These are phyloP conservation scores for Penaeus vannamei DNA, from an alignment of 1,140 invertebrate species.

Conservation along the genomic window DNA sequence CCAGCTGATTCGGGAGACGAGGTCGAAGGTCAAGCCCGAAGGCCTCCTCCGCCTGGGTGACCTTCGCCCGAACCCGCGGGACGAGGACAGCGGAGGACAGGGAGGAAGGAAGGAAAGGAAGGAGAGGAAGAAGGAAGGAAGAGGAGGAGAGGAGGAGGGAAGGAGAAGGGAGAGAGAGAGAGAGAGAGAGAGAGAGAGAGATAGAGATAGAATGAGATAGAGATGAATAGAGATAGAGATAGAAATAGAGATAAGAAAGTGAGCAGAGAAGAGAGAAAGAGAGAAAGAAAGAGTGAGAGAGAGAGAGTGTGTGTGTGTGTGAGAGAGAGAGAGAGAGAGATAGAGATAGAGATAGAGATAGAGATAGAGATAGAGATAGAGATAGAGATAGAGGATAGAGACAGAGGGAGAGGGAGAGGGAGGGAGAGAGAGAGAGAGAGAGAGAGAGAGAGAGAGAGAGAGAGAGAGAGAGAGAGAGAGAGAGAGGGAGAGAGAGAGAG, in stretches of 20 bases:
- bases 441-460: not conserved
- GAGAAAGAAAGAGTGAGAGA: slow-evolving; percentile 17
- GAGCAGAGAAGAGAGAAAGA: too few species aligned
- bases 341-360: not conserved
- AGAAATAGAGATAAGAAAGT: not conserved
- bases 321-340: not conserved
- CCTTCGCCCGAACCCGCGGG: too few species aligned
- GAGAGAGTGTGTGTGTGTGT: slow-evolving; percentile 5
- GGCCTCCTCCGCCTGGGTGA: too few species aligned
- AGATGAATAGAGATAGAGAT: too few species aligned
- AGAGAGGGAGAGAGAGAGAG: not conserved
- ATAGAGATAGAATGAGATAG: slow-evolving; percentile 5
- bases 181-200: not conserved
- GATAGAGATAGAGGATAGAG: not conserved
- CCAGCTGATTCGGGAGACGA: too few species aligned
- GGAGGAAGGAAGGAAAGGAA: too few species aligned
- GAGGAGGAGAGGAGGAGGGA: not conserved
- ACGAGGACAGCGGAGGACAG: too few species aligned
- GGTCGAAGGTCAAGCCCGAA: too few species aligned
- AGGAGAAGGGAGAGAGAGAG: not conserved
- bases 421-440: not conserved
- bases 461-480: not conserved
- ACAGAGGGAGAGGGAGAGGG: not conserved
- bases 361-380: not conserved
- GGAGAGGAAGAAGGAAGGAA: too few species aligned